Percentiles rank a stretch among this genome's conserved stretches.
Evolutionary conservation across 2,113 vertebrate species (phyloP).

Genomic region (Riparia riparia): DNA sequence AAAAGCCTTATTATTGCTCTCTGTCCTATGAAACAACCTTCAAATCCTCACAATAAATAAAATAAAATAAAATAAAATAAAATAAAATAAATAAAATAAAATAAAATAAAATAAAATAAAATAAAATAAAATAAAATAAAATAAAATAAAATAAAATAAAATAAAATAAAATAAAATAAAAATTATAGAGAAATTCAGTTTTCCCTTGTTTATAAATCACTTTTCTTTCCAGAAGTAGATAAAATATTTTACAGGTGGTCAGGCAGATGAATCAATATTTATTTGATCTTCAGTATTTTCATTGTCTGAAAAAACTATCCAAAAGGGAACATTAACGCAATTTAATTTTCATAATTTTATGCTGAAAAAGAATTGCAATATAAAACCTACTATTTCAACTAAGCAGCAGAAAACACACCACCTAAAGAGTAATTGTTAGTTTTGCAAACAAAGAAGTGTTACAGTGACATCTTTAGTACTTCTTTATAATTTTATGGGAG

Average conservation of each 20-base stretch:
- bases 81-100: not conserved
- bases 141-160: no score
- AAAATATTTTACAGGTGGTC: not conserved
- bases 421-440: not conserved
- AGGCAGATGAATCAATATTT: not conserved
- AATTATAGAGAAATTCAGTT: not conserved
- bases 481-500: not conserved
- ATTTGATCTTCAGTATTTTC: not conserved
- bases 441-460: not conserved
- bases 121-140: not conserved
- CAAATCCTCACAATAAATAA: not conserved
- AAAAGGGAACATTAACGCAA: not conserved
- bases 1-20: slow-evolving; percentile 13
- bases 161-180: not conserved
- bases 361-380: not conserved
- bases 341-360: not conserved
- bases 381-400: not conserved
- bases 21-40: slow-evolving; percentile 26
- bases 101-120: no score
- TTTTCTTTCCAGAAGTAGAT: not conserved
- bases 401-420: not conserved
- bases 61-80: no score
- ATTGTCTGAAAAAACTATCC: not conserved
- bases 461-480: not conserved
- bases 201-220: not conserved